Base-by-base conservation (phyloP, 1,140 invertebrate genomes). In the Tribolium madens region DNA sequence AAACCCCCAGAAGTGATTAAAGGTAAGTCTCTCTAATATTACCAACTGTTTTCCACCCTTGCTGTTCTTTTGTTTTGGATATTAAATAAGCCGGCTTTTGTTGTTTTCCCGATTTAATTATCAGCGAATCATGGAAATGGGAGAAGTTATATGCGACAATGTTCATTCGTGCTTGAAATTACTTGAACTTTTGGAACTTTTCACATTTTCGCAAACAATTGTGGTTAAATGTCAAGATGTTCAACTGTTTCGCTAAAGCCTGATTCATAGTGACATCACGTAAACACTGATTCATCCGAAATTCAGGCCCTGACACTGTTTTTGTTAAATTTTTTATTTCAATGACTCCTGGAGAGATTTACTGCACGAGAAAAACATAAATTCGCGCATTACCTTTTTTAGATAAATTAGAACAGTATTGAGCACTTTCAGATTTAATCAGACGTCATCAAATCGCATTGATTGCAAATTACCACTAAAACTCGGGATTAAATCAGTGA, bases 241-340 rank as follows among this genome's bases (percentile, higher is more conserved):
- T 57, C 17, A 17, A 57, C 17, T 42, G 36, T 42, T 42, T 42
- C 9, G 21, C n/a, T 33, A 33, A 6, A 33, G 57, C 12, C 26
- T 64, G 57, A 64, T 64, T 64, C 57, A 64, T 64, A 14, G 18
- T 64, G 57, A 64, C 57, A 64, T 64, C 57, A 64, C 26, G 12
- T 33, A 42, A 42, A 33, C 52, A 57, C 52, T 64, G 57, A 64
- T 64, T 64, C 57, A 64, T 64, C 57, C 10, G 13, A 57, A 21
- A 57, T 57, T 33, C 21, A 31, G 57, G 12, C 26, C 21, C 26
- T 33, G 57, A 64, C 21, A 64, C 14, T 33, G 2, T 21, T 21
- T 21, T 2, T 7, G 10, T n/a, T 57, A 57, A 21, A 57, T 21
- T 26, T 26, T n/a, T 1, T 3, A 5, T 26, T 26, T 26, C 21